Base-by-base conservation (phyloP, 2,113 vertebrate genomes). In the Lepus americanus region DNA sequence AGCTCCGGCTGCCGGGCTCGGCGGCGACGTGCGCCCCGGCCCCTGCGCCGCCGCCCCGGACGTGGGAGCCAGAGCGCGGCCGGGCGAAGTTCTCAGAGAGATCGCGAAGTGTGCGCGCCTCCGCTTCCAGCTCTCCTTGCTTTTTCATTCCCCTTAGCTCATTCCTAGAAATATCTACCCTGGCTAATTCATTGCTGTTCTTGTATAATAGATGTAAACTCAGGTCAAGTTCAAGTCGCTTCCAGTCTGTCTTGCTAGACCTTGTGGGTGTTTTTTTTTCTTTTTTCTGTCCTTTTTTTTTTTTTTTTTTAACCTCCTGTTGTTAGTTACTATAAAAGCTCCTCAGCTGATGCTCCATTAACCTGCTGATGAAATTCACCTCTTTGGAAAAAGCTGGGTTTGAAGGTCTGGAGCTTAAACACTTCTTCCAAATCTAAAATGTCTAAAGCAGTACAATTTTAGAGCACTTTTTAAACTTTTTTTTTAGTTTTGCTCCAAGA, bases 161-260 rank as follows among this genome's bases (percentile, higher is more conserved):
- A 90, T 96, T 97, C 96, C 96, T 96, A 93, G 96, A 97, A 92
- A 89, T 25, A 92, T 16, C 88, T 14, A 72, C 23, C 72, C 2
- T 10, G 51, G 78, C 83, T 44, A 61, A n/a, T 87, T 53, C 87
- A 9, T 9, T 73, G 51, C 80, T 70, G 63, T 64, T 87, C 39
- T 81, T 9, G 31, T 7, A 2, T 67, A 59, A 59, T 59, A 20
- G 55, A 20, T 17, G 63, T 61, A 90, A 86, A 89, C 55, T 59
- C 14, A 5, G 55, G 55, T 90, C 96, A 94, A 92, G 92, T 81
- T 88, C 81, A 20, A 14, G 44, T 64, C 36, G 29, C 78, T 87
- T 73, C 63, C 82, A 27, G 39, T 27, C 55, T 87, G 49, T 20
- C 8, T 0, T 1, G 20, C 70, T 5, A n/a, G 92, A 78, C 25